Evolutionary conservation across 2,888 invertebrate species (phyloP).

Genomic region (Encarsia formosa): DNA sequence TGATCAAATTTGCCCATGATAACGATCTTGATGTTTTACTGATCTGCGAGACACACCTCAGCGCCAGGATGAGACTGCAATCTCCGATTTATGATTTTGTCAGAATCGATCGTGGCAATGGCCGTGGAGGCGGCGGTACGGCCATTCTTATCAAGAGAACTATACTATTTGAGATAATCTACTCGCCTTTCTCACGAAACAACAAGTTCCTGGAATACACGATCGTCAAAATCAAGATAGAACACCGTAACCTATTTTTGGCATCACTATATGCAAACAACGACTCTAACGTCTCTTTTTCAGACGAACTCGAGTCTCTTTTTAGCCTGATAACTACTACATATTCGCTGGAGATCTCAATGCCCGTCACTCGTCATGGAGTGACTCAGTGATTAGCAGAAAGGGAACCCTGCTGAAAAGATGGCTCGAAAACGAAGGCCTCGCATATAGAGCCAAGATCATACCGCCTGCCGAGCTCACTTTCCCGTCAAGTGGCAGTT

Average conservation of each 20-base stretch:
- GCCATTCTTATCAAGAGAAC: neutral
- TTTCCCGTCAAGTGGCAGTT: neutral
- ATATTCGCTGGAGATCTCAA: slow-evolving; percentile 1
- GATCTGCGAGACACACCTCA: slow-evolving; percentile 22
- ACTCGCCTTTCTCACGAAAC: neutral
- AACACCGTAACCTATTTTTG: neutral
- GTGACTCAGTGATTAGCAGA: neutral
- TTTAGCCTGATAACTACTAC: neutral
- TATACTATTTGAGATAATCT: neutral
- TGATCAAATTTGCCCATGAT: neutral
- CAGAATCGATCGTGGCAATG: neutral
- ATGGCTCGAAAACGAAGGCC: neutral
- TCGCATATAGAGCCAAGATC: neutral
- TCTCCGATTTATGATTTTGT: neutral
- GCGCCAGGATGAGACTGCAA: neutral
- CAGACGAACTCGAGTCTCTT: neutral
- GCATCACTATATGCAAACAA: neutral
- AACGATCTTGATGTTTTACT: slow-evolving; percentile 16
- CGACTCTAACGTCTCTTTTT: neutral
- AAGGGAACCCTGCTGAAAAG: neutral
- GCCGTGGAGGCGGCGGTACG: neutral
- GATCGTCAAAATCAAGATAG: neutral
- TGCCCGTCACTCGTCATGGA: neutral
- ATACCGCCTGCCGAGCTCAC: neutral
- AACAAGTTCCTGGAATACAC: neutral